A percentile compares a stretch with the other conserved stretches of the same genome.
These are phyloP conservation scores for Xestoiulus laeticollis DNA, from an alignment of 2,888 invertebrate genomes.

Conservation along the genomic window DNA sequence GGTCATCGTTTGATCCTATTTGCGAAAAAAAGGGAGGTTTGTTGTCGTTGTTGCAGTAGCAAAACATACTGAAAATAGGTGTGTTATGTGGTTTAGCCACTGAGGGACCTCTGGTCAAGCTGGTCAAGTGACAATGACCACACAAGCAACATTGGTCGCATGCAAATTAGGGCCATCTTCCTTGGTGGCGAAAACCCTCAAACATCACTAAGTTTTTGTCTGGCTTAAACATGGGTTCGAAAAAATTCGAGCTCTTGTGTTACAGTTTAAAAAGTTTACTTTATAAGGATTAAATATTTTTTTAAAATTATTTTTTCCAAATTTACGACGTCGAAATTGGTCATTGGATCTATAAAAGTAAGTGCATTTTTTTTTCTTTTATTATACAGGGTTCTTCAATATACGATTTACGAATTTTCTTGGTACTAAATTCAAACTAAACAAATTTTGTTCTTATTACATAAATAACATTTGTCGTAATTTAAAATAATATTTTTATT, in stretches of 20 bases:
- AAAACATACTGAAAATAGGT: slow-evolving; percentile 34
- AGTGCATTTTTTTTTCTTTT: not conserved
- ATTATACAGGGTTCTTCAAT: too few relatives aligned
- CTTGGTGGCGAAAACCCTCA: not conserved
- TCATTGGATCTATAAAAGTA: not conserved
- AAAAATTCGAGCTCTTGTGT: not conserved
- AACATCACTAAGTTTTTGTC: not conserved
- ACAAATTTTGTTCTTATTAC: too few relatives aligned
- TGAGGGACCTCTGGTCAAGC: not conserved
- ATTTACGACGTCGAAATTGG: not conserved
- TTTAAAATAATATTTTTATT: too few relatives aligned
- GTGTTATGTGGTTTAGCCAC: slow-evolving; percentile 31
- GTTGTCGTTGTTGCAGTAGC: slow-evolving; percentile 33
- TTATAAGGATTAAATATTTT: not conserved
- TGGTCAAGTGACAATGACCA: slow-evolving; percentile 17
- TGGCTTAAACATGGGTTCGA: not conserved
- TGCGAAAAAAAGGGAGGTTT: slow-evolving; percentile 18
- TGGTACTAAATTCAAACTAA: not conserved
- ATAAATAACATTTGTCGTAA: too few relatives aligned
- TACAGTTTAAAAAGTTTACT: not conserved
- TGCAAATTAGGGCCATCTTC: slow-evolving; percentile 20
- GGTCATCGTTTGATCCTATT: slow-evolving; percentile 34
- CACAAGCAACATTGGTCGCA: slow-evolving; percentile 3
- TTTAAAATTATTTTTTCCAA: not conserved
- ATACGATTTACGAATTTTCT: not conserved